Evolutionary conservation across 2,888 invertebrate genomes (phyloP).

Genomic region (Drosophila multiciliata): DNA sequence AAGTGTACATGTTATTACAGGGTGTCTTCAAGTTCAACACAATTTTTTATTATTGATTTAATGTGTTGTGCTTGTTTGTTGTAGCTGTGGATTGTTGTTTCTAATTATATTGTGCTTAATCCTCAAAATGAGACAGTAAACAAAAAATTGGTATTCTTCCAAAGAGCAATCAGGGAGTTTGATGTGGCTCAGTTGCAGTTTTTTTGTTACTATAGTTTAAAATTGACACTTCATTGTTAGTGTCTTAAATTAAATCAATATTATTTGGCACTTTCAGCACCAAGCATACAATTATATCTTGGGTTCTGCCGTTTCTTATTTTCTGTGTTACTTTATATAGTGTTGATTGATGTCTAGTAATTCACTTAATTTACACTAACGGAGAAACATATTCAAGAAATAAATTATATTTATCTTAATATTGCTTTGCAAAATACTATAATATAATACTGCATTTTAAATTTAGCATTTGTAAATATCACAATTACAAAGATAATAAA

Average conservation of each 20-base stretch:
- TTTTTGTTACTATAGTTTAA: slow-evolving; percentile 8
- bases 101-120: slow-evolving; percentile 57
- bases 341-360: slow-evolving; percentile 37
- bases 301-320: slow-evolving; percentile 34
- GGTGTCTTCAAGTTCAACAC: neutral
- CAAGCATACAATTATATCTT: slow-evolving; percentile 20
- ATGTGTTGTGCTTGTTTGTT: slow-evolving; percentile 35
- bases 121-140: slow-evolving; percentile 35
- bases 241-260: neutral
- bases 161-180: slow-evolving; percentile 38
- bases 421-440: neutral
- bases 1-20: neutral
- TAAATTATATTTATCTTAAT: slow-evolving; percentile 40
- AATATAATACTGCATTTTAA: too few relatives aligned
- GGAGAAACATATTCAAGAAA: slow-evolving; percentile 40
- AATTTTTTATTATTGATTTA: neutral
- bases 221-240: neutral
- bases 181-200: slow-evolving; percentile 32
- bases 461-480: too few relatives aligned
- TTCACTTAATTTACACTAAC: slow-evolving; percentile 40
- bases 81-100: slow-evolving; percentile 30
- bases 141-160: slow-evolving; percentile 27
- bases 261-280: neutral
- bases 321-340: slow-evolving; percentile 33
- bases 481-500: neutral